Evolutionary conservation across 2,888 invertebrate genomes (phyloP).

Genomic region (Nipponacmea schrenckii): DNA sequence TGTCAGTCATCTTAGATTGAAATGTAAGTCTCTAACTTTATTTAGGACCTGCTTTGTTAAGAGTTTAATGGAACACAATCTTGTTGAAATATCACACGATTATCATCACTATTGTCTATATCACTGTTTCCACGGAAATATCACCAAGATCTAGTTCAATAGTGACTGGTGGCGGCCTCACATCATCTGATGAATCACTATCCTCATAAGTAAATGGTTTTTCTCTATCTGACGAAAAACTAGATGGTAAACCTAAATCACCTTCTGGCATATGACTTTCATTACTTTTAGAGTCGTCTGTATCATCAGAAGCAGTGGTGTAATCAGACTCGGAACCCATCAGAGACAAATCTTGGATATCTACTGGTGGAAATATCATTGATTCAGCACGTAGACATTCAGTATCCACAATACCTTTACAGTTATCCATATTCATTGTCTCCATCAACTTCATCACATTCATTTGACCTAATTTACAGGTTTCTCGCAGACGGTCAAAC

Average conservation of each 20-base stretch:
- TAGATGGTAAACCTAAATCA: background rate
- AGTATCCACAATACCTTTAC: constrained; percentile 70
- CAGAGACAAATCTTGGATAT: constrained; percentile 21
- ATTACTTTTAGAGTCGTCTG: background rate
- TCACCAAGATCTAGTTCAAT: background rate
- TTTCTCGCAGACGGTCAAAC: constrained; percentile 86
- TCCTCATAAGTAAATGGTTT: too few relatives aligned
- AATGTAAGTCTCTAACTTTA: too few relatives aligned
- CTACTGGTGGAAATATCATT: constrained; percentile 67
- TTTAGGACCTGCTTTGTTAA: too few relatives aligned
- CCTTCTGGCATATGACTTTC: background rate
- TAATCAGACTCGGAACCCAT: constrained; percentile 48
- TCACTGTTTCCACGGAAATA: background rate
- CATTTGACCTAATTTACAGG: constrained; percentile 95
- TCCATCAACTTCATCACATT: constrained; percentile 93
- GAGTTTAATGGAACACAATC: too few relatives aligned
- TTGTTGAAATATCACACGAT: too few relatives aligned
- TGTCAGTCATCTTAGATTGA: too few relatives aligned
- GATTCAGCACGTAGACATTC: constrained; percentile 82
- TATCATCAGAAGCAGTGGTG: constrained; percentile 38
- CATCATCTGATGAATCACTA: too few relatives aligned
- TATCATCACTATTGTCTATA: background rate
- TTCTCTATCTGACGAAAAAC: too few relatives aligned
- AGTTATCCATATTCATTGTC: constrained; percentile 93
- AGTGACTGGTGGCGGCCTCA: too few relatives aligned